Conservation (phyloP, 2,797 vertebrate species). For the Furcifer pardalis region DNA sequence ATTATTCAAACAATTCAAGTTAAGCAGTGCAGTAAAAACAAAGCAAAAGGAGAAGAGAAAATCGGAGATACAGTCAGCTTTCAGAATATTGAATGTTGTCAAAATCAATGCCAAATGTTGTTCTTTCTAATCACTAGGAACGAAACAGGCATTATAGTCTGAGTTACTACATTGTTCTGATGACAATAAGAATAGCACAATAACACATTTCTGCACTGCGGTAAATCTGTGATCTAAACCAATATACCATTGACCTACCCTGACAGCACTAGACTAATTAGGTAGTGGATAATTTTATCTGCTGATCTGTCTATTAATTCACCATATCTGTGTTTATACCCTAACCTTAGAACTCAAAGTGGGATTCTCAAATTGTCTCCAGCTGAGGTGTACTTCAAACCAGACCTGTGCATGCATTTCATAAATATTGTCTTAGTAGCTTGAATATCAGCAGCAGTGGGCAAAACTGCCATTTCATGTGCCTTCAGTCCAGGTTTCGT, state of each 20-base stretch:
- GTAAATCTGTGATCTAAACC: no score
- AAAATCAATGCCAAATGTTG: conserved; percentile 1
- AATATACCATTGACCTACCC: not conserved
- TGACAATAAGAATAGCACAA: not conserved
- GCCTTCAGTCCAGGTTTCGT: not conserved
- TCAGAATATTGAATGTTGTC: not conserved
- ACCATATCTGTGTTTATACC: not conserved
- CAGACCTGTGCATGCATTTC: no score
- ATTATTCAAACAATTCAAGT: conserved; percentile 13
- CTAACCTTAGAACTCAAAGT: not conserved
- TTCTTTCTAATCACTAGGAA: not conserved
- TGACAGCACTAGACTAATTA: not conserved
- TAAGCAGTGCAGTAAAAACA: not conserved
- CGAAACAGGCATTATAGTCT: not conserved
- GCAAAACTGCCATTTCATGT: not conserved
- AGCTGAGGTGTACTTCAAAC: not conserved
- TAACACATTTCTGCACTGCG: not conserved
- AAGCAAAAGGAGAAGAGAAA: not conserved
- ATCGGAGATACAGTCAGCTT: not conserved
- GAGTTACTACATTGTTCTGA: not conserved
- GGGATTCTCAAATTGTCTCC: not conserved
- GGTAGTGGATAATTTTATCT: not conserved
- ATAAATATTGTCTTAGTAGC: no score
- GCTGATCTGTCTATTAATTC: not conserved
- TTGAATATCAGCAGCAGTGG: no score